Evolutionary conservation across 30 jellyfish, hydroid and myxozoan species (phyloP).

Genomic region (Chironex yamaguchii): DNA sequence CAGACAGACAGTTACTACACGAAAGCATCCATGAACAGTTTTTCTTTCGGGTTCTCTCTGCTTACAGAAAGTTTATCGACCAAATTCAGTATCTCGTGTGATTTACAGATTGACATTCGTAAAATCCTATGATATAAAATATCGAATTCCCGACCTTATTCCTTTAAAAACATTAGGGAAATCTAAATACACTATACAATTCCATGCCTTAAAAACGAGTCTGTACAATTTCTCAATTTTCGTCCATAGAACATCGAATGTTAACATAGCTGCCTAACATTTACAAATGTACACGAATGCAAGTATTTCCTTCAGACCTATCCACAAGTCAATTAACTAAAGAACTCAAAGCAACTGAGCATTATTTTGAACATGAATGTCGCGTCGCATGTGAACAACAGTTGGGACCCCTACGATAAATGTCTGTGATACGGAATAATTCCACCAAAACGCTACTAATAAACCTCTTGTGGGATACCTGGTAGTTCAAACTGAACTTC

Average conservation of each 20-base stretch:
- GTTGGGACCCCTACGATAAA: too few species aligned
- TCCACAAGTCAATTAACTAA: neutral
- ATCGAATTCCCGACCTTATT: neutral
- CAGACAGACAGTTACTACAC: too few species aligned
- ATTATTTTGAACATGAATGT: too few species aligned
- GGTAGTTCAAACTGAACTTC: conserved; percentile 60
- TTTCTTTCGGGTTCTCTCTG: too few species aligned
- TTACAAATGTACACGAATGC: neutral
- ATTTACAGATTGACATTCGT: neutral
- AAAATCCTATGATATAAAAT: neutral
- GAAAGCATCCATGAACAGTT: too few species aligned
- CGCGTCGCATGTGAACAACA: too few species aligned
- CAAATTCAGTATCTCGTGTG: too few species aligned
- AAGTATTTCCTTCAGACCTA: conserved; percentile 24
- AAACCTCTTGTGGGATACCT: conserved; percentile 64
- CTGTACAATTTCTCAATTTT: neutral
- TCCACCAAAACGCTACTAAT: neutral
- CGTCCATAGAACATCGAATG: neutral
- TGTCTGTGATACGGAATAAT: neutral
- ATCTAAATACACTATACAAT: neutral
- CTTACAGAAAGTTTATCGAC: too few species aligned
- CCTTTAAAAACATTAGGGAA: neutral
- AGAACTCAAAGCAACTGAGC: too few species aligned
- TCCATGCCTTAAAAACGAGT: neutral
- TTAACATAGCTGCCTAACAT: neutral